These are phyloP conservation scores for Onychomys leucogaster DNA, from an alignment of 2,797 vertebrate species.

Conservation along the genomic window DNA sequence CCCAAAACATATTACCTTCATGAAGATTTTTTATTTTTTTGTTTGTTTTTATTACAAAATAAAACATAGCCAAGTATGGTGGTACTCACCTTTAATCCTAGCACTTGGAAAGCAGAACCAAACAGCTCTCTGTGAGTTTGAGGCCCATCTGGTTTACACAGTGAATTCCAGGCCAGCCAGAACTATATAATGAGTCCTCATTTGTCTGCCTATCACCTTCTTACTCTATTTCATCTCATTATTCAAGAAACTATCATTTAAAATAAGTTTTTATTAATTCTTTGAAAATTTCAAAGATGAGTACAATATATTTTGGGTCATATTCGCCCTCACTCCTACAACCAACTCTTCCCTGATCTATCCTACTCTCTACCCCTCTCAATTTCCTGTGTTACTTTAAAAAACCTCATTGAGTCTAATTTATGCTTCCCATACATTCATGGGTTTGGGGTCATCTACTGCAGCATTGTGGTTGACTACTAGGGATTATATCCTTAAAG, in stretches of 20 bases:
- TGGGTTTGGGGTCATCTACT: not conserved
- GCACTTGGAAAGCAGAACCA: not conserved
- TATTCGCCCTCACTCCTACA: not conserved
- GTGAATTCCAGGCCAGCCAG: not conserved
- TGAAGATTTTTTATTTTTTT: constrained; percentile 28
- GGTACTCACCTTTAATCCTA: not conserved
- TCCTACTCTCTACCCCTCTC: no score
- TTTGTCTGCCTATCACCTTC: not conserved
- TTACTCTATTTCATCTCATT: not conserved
- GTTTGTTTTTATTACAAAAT: constrained; percentile 20
- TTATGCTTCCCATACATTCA: not conserved
- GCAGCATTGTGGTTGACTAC: not conserved
- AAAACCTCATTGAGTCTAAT: not conserved
- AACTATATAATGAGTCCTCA: not conserved
- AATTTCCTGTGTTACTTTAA: not conserved
- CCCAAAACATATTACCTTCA: not conserved
- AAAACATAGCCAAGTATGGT: not conserved
- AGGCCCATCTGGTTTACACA: not conserved
- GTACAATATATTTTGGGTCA: not conserved
- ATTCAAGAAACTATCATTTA: not conserved
- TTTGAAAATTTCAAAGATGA: not conserved
- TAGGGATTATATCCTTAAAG: not conserved
- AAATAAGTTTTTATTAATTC: not conserved
- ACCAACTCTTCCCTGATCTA: not conserved
- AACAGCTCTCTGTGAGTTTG: not conserved